A percentile compares a stretch with the other conserved stretches of the same genome.
These are phyloP conservation scores for Norana najaformis DNA, from an alignment of 2,888 invertebrate species.

Conservation along the genomic window DNA sequence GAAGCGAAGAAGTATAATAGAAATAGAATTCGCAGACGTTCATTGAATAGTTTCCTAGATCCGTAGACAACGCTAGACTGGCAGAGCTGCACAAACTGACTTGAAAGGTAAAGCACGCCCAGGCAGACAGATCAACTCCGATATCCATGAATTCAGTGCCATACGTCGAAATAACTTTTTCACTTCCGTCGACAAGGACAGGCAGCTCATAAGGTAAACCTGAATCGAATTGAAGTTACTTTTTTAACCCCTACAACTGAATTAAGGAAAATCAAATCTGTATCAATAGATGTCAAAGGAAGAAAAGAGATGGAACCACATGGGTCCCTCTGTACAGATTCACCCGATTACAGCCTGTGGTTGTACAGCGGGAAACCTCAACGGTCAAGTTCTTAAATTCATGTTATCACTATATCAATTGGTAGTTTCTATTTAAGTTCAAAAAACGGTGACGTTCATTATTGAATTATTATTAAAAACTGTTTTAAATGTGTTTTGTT, in stretches of 20 bases:
- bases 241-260: neutral
- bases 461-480: too few relatives aligned
- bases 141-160: neutral
- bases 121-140: neutral
- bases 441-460: too few relatives aligned
- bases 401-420: too few relatives aligned
- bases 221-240: neutral
- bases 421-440: too few relatives aligned
- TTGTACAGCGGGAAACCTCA: too few relatives aligned
- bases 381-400: too few relatives aligned
- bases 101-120: neutral
- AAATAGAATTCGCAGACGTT: neutral
- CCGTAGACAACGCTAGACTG: neutral
- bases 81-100: neutral
- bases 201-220: neutral
- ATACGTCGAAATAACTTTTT: neutral
- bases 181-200: neutral
- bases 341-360: too few relatives aligned
- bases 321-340: too few relatives aligned
- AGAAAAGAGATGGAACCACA: too few relatives aligned
- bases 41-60: neutral
- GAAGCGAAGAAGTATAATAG: neutral
- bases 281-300: too few relatives aligned
- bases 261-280: too few relatives aligned
- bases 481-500: too few relatives aligned